A percentile compares a stretch with the other conserved stretches of the same genome.
Evolutionary conservation across 2,888 invertebrate genomes (phyloP).

Genomic region (Melangyna quadrimaculata): DNA sequence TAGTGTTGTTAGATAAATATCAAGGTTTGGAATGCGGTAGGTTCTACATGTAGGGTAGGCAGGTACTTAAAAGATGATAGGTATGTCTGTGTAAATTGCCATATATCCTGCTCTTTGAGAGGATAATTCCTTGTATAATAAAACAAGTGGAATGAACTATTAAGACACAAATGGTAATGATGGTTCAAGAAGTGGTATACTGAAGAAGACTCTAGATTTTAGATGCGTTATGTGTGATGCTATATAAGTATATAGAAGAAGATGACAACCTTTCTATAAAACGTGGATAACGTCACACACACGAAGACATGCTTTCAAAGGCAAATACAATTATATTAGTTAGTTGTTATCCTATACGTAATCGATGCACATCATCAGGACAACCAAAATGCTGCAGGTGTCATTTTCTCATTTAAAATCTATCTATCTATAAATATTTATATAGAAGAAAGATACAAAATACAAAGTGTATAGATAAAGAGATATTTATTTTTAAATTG

Average conservation of each 20-base stretch:
- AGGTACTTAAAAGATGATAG: slow-evolving; percentile 16
- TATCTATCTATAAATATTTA: not conserved
- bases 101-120: slow-evolving; percentile 21
- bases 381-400: slow-evolving; percentile 35
- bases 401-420: slow-evolving; percentile 28
- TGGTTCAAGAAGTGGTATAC: slow-evolving; percentile 3
- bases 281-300: not conserved
- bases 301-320: slow-evolving; percentile 1
- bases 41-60: not conserved
- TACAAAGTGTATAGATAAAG: not conserved
- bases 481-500: slow-evolving; percentile 22
- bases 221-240: too few relatives aligned
- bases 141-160: slow-evolving; percentile 43
- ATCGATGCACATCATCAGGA: slow-evolving; percentile 41
- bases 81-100: not conserved
- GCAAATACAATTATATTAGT: slow-evolving; percentile 34
- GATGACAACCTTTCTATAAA: not conserved
- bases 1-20: slow-evolving; percentile 11
- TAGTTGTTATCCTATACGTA: slow-evolving; percentile 33
- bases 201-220: not conserved
- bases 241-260: not conserved
- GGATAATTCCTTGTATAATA: slow-evolving; percentile 38
- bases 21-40: not conserved
- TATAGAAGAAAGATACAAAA: not conserved
- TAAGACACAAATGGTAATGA: slow-evolving; percentile 29